phyloP scores from a whole-genome alignment of 2,888 invertebrate genomes.

The Oconnorella tubifera region DNA sequence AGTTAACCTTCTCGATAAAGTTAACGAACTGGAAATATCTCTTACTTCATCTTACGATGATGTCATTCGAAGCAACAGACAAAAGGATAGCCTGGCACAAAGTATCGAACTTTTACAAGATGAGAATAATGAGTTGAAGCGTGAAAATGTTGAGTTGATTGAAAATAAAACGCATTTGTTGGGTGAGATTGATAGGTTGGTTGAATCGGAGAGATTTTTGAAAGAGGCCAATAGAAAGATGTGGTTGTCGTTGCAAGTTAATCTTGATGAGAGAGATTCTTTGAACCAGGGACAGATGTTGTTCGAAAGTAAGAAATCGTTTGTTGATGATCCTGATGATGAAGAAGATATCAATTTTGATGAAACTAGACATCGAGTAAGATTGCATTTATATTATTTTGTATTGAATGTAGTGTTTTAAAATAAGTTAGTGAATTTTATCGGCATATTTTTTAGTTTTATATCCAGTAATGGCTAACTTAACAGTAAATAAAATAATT shows the following conservation, averaged over 20 bases:
- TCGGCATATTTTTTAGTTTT: no score
- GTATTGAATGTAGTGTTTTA: no score
- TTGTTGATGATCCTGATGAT: no score
- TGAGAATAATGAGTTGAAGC: neutral
- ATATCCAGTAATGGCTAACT: no score
- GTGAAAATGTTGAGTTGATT: neutral
- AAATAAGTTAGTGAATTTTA: no score
- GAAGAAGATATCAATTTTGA: no score
- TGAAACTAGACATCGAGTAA: no score
- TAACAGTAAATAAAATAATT: no score
- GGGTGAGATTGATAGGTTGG: neutral
- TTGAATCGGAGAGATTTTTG: neutral
- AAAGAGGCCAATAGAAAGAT: neutral
- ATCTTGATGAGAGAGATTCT: no score
- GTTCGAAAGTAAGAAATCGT: no score
- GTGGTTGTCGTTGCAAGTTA: neutral
- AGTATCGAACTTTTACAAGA: neutral
- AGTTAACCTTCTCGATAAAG: neutral
- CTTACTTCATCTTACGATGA: neutral
- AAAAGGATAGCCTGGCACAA: neutral
- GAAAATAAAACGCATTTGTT: neutral
- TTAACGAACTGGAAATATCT: neutral
- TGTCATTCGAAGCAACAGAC: neutral
- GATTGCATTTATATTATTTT: no score
- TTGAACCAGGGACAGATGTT: no score